phyloP scores from a whole-genome alignment of 2,797 vertebrate genomes.

The Gobio occitaniae region DNA sequence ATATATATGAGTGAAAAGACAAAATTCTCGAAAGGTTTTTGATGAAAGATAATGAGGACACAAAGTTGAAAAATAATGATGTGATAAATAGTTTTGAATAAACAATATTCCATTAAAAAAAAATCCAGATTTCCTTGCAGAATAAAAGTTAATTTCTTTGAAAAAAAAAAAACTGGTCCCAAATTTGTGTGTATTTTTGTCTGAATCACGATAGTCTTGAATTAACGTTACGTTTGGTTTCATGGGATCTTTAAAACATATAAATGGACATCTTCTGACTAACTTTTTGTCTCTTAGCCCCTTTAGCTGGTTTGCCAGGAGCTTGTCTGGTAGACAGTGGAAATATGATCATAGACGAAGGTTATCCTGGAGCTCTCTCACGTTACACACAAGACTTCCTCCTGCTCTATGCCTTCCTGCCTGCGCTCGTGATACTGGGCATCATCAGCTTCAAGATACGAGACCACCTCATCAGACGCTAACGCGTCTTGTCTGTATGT shows the following conservation, averaged over 20 bases:
- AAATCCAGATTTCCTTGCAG: neutral
- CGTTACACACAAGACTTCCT: conserved; percentile 86
- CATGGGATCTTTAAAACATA: neutral
- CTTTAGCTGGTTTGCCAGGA: conserved; percentile 61
- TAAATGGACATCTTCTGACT: neutral
- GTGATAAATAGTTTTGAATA: neutral
- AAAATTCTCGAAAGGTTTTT: neutral
- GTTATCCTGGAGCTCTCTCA: conserved; percentile 84
- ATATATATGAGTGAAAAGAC: neutral
- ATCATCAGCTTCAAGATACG: conserved; percentile 90
- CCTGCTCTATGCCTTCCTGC: conserved; percentile 90
- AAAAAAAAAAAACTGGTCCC: neutral
- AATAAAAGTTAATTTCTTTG: neutral
- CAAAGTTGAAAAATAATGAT: neutral
- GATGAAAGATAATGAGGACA: neutral
- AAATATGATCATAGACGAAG: conserved; percentile 76
- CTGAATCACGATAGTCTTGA: neutral
- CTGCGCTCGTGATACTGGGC: conserved; percentile 83
- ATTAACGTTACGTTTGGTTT: neutral
- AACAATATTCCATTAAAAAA: neutral
- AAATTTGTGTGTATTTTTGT: neutral
- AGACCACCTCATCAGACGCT: conserved; percentile 82
- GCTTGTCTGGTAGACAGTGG: conserved; percentile 74
- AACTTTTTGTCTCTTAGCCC: conserved; percentile 59
- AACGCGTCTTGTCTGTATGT: conserved; percentile 45